These are phyloP conservation scores for Tipula confusa DNA, from an alignment of 2,888 invertebrate genomes.

Conservation along the genomic window DNA sequence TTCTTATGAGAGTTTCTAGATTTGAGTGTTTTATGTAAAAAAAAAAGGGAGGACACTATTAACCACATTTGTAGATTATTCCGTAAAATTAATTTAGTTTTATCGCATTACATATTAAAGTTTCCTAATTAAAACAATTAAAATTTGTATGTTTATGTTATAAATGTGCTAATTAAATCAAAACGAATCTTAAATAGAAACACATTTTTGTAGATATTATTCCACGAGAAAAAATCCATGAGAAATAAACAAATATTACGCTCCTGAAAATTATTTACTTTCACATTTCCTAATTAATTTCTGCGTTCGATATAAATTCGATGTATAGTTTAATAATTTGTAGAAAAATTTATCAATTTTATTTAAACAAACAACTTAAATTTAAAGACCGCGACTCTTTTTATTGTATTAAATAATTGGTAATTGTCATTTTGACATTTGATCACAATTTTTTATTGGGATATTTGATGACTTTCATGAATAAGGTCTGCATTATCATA, in stretches of 20 bases:
- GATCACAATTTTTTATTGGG: not conserved
- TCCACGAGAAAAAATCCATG: not conserved
- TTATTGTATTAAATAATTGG: not conserved
- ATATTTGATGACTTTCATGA: not conserved
- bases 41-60: not conserved
- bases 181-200: not conserved
- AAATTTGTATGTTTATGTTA: not conserved
- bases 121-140: not conserved
- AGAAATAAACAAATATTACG: not conserved
- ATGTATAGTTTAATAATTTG: not conserved
- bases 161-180: not conserved
- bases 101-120: not conserved
- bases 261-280: not conserved
- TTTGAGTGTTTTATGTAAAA: not conserved
- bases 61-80: not conserved
- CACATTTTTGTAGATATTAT: not conserved
- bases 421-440: not conserved
- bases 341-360: not conserved
- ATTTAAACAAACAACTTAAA: not conserved
- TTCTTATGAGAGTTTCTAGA: not conserved
- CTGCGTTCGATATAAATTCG: not conserved
- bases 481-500: too few species aligned
- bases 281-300: not conserved
- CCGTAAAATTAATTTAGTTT: not conserved
- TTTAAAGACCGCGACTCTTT: not conserved